These are phyloP conservation scores for Callionymus lyra DNA, from an alignment of 2,113 vertebrate species.

Conservation along the genomic window DNA sequence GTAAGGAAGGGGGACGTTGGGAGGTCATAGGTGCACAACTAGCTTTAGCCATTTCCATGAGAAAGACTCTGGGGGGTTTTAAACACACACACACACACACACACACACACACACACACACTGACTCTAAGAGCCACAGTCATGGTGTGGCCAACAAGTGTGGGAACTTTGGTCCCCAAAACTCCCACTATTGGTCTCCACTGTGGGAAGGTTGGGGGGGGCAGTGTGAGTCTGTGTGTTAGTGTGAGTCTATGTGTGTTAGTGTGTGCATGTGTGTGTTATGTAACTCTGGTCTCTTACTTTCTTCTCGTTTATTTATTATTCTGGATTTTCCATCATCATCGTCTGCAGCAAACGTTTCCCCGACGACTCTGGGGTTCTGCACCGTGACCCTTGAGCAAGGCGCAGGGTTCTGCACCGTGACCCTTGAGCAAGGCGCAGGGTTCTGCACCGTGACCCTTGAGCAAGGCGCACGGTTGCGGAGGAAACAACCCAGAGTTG, in stretches of 20 bases:
- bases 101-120: slow-evolving; percentile 19
- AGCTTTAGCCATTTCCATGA: slow-evolving; percentile 59
- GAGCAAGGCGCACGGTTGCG: too few species aligned
- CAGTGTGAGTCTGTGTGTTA: slow-evolving; percentile 3
- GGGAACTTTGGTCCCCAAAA: slow-evolving; percentile 53
- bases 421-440: too few species aligned
- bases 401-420: too few species aligned
- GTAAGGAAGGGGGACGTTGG: slow-evolving; percentile 2
- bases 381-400: too few species aligned
- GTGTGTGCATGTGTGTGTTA: too few species aligned
- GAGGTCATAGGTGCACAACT: slow-evolving; percentile 59
- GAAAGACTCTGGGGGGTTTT: slow-evolving; percentile 32
- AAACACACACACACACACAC: slow-evolving; percentile 7
- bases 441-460: too few species aligned
- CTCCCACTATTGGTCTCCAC: slow-evolving; percentile 35
- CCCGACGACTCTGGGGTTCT: too few species aligned
- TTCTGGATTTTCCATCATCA: too few species aligned
- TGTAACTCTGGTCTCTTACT: background rate
- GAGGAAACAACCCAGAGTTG: too few species aligned
- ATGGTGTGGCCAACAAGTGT: slow-evolving; percentile 49
- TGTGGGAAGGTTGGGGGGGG: too few species aligned
- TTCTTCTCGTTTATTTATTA: background rate
- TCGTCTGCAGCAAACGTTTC: too few species aligned
- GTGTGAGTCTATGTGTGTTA: background rate
- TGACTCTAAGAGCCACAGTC: slow-evolving; percentile 40